A percentile compares a stretch with the other conserved stretches of the same genome.
These are phyloP conservation scores for Gastrophryne carolinensis DNA, from an alignment of 2,797 vertebrate species.

Conservation along the genomic window DNA sequence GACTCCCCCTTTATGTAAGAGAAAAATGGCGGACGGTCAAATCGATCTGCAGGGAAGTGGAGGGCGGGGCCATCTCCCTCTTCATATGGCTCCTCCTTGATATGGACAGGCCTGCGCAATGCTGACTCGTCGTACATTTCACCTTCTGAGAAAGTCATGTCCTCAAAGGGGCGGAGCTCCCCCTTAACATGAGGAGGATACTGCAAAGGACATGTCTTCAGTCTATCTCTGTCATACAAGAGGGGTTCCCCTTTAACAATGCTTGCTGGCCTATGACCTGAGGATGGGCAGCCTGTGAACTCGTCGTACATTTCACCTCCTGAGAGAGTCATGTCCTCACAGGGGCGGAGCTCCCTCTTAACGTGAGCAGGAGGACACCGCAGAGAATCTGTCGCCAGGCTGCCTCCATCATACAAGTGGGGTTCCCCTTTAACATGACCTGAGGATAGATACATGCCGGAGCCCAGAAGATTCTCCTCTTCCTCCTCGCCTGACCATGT, in stretches of 20 bases:
- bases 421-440: not conserved
- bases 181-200: not conserved
- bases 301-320: no score
- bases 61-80: not conserved
- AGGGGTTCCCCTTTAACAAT: not conserved
- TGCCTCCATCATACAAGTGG: not conserved
- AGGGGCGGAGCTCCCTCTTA: not conserved
- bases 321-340: not conserved
- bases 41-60: not conserved
- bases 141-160: not conserved
- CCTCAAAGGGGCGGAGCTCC: not conserved
- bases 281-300: not conserved
- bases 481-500: no score
- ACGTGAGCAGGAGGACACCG: no score
- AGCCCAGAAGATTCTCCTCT: no score
- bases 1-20: not conserved
- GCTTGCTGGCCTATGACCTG: not conserved
- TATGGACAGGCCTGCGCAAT: not conserved
- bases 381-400: no score
- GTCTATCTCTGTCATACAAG: not conserved
- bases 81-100: not conserved
- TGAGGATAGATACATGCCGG: no score
- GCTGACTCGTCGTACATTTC: not conserved
- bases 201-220: no score
- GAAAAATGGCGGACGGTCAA: not conserved